Conservation (phyloP, 2,797 vertebrate genomes). For the Parambassis ranga region DNA sequence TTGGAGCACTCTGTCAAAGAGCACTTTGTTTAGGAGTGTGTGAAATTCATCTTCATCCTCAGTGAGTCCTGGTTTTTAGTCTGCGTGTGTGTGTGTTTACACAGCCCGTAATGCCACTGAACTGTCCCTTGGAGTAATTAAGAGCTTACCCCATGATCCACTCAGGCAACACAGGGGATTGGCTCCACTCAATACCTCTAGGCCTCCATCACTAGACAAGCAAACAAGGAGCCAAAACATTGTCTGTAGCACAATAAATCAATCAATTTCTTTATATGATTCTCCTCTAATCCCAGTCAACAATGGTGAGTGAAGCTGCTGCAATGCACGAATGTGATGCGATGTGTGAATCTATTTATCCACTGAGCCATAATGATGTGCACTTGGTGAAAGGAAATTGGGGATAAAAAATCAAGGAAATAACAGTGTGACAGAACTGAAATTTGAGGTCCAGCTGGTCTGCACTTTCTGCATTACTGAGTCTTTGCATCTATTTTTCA, state of each 20-base stretch:
- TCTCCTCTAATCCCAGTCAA: slow-evolving; percentile 20
- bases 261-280: slow-evolving; percentile 33
- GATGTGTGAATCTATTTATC: not conserved
- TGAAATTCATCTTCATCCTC: slow-evolving; percentile 5
- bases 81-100: slow-evolving; percentile 41
- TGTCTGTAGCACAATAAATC: not conserved
- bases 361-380: not conserved
- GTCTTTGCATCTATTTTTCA: not conserved
- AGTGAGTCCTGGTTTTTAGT: not conserved
- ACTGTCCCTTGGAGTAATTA: slow-evolving; percentile 72
- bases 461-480: too few relatives aligned
- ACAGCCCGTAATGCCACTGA: slow-evolving; percentile 55
- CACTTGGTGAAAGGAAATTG: slow-evolving; percentile 10
- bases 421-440: not conserved
- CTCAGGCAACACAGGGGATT: slow-evolving; percentile 50
- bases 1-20: not conserved
- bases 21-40: not conserved
- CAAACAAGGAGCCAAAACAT: slow-evolving; percentile 38
- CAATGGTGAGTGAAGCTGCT: not conserved
- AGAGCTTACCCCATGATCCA: slow-evolving; percentile 70
- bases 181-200: slow-evolving; percentile 48
- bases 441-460: too few relatives aligned
- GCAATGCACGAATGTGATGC: not conserved
- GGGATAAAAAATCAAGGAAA: slow-evolving; percentile 16
- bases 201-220: slow-evolving; percentile 36